phyloP scores from a whole-genome alignment of 2,113 vertebrate species.

The Brachyhypopomus occidentalis region DNA sequence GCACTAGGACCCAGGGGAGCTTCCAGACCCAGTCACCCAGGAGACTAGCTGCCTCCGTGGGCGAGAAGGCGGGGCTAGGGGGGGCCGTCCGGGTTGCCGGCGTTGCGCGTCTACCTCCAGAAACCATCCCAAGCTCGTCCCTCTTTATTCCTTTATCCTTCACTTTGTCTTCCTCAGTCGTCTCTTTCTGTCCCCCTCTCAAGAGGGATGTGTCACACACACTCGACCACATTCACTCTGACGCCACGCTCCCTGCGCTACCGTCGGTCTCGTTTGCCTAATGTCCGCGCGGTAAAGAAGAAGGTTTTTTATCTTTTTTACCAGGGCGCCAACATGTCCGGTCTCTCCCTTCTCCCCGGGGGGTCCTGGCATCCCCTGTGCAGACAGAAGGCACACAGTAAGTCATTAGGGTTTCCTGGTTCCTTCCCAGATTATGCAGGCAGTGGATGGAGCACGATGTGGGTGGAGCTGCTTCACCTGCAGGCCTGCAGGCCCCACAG shows the following conservation, averaged over 20 bases:
- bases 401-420: conserved; percentile 25
- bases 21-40: background rate
- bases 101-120: background rate
- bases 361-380: conserved; percentile 87
- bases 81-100: too few relatives aligned
- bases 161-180: conserved; percentile 53
- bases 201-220: conserved; percentile 4
- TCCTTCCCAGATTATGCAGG: background rate
- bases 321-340: conserved; percentile 86
- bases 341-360: conserved; percentile 90
- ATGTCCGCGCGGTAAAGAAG: background rate
- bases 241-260: background rate
- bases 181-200: conserved; percentile 15
- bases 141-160: conserved; percentile 55
- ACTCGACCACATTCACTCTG: background rate
- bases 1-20: background rate
- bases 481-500: conserved; percentile 79
- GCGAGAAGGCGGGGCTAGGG: too few relatives aligned
- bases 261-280: background rate
- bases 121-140: conserved; percentile 51
- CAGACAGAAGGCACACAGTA: conserved; percentile 29
- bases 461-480: conserved; percentile 73
- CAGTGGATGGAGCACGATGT: background rate
- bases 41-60: too few relatives aligned
- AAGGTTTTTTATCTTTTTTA: conserved; percentile 62